Conservation (phyloP, 2,113 vertebrate species). For the Macquaria ambigua region DNA sequence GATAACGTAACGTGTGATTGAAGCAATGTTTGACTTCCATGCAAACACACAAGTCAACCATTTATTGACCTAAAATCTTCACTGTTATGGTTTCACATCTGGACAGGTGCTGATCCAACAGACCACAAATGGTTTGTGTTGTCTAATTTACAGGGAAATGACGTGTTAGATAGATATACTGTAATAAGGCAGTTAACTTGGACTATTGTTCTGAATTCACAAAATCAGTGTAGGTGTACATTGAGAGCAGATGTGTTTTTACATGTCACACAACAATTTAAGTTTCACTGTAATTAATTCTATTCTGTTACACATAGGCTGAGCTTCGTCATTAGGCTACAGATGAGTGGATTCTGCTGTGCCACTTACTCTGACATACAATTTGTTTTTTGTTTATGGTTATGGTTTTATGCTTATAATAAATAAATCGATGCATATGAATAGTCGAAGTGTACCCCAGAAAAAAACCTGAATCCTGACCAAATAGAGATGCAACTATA, state of each 20-base stretch:
- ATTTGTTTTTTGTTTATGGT: background rate
- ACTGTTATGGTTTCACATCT: background rate
- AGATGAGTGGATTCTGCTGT: background rate
- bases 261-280: too few relatives aligned
- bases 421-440: background rate
- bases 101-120: background rate
- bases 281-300: too few relatives aligned
- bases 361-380: background rate
- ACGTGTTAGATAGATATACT: background rate
- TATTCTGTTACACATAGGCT: too few relatives aligned
- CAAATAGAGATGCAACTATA: background rate
- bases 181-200: background rate
- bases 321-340: background rate
- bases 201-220: background rate
- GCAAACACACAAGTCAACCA: background rate
- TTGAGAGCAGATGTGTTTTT: background rate
- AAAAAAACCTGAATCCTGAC: background rate
- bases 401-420: too few relatives aligned
- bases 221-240: too few relatives aligned
- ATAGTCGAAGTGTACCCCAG: background rate
- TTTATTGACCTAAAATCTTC: background rate
- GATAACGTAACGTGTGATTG: slow-evolving; percentile 16
- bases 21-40: background rate
- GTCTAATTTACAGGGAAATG: background rate
- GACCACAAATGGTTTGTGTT: background rate